Percentiles rank a stretch among this genome's conserved stretches.
phyloP scores from a whole-genome alignment of 2,888 invertebrate genomes.

The Andricus quercusramuli region DNA sequence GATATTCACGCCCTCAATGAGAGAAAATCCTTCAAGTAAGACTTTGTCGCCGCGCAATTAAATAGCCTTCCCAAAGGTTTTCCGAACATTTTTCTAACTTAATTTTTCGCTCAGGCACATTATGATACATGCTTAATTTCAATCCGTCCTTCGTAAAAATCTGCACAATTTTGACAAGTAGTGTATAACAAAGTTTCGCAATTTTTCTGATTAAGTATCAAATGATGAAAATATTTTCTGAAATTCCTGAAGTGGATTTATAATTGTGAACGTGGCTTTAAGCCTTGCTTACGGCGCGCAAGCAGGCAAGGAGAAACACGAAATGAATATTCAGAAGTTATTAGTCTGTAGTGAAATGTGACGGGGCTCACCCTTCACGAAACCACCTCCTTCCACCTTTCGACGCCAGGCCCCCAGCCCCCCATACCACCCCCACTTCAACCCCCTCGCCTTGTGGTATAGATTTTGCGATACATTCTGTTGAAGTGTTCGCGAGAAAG shows the following conservation, averaged over 20 bases:
- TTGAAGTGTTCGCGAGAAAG: constrained; percentile 65
- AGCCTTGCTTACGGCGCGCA: constrained; percentile 70
- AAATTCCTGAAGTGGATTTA: not conserved
- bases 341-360: constrained; percentile 79
- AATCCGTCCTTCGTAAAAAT: no score
- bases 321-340: constrained; percentile 79
- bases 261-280: constrained; percentile 75
- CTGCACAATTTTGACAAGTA: no score
- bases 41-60: no score
- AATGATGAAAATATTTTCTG: not conserved
- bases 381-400: constrained; percentile 63
- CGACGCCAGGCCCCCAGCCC: constrained; percentile 62
- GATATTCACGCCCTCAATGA: no score
- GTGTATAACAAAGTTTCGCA: no score
- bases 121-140: no score
- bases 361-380: constrained; percentile 76
- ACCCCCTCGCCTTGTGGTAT: constrained; percentile 64
- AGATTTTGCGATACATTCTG: constrained; percentile 77
- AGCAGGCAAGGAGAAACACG: constrained; percentile 77
- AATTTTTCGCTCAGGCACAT: no score
- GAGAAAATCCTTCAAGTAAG: no score
- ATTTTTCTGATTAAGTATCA: not conserved
- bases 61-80: no score
- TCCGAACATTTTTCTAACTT: no score
- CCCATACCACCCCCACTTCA: constrained; percentile 55